Base-by-base conservation (phyloP, 2,113 vertebrate species). In the Procapra przewalskii region DNA sequence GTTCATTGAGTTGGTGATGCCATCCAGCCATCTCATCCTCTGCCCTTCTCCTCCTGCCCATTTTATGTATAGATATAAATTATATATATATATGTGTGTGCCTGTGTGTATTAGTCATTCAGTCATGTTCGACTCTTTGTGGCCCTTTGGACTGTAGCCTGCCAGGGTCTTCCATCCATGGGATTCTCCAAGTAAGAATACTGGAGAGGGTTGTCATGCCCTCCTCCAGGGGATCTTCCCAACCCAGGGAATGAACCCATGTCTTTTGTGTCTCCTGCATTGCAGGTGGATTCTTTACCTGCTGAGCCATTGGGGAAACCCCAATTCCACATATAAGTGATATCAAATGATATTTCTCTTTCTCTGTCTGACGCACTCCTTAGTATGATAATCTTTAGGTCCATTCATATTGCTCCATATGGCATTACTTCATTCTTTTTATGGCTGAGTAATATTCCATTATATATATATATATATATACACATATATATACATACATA, bases 161-260 rank as follows among this genome's bases (percentile, higher is more conserved):
- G n/a, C 64, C 64, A 36, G 64, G 5, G 17, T 71, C n/a, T 36
- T 36, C n/a, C 12, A 1, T 23, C n/a, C n/a, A 36, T 71, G 5
- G n/a, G 67, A 71, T 40, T 40, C 67, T 71, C 19, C 19, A 71
- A 3, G n/a, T 40, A 40, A 71, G 67, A 40, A 71, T 71, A 40
- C 67, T 23, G 67, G n/a, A 71, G n/a, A 23, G 67, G n/a, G 10
- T 40, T 71, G 10, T n/a, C 67, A 40, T 40, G n/a, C 67, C 10
- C 67, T 71, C n/a, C n/a, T 40, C n/a, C n/a, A 71, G 19, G n/a
- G n/a, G n/a, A 23, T 71, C n/a, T 40, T 71, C 5, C n/a, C 67
- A 40, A 40, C n/a, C n/a, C 5, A 71, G 19, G 67, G 67, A 23
- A 40, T 0, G 0, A 40, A 12, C 10, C 2, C 1, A 1, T 23